phyloP scores from a whole-genome alignment of 2,113 vertebrate species.

The Toxotes chatareus region DNA sequence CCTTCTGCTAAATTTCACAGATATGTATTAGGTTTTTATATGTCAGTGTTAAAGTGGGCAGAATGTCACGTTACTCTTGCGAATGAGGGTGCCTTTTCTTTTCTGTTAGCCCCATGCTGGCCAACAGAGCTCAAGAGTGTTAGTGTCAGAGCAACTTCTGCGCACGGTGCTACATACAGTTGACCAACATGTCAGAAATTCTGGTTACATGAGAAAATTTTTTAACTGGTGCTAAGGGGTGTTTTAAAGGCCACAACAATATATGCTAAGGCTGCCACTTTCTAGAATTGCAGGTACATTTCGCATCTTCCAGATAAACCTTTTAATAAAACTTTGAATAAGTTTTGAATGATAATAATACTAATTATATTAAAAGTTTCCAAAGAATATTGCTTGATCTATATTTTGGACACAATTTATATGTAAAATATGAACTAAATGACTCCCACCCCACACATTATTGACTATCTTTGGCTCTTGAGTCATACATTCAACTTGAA shows the following conservation, averaged over 20 bases:
- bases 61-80: conserved; percentile 76
- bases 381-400: too few species aligned
- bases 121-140: conserved; percentile 23
- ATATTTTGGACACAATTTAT: too few species aligned
- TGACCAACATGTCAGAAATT: conserved; percentile 52
- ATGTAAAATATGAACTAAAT: too few species aligned
- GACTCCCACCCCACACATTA: too few species aligned
- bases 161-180: conserved; percentile 69
- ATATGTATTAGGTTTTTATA: conserved; percentile 82
- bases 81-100: conserved; percentile 54
- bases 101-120: conserved; percentile 16
- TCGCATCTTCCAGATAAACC: too few species aligned
- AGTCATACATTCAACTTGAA: too few species aligned
- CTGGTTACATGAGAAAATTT: conserved; percentile 32
- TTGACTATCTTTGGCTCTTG: too few species aligned
- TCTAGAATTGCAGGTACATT: too few species aligned
- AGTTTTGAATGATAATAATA: too few species aligned
- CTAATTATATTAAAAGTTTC: too few species aligned
- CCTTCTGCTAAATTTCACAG: conserved; percentile 84
- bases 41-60: conserved; percentile 80
- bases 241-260: conserved; percentile 43
- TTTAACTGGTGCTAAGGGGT: conserved; percentile 34
- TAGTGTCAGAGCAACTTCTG: conserved; percentile 63
- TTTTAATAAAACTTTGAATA: too few species aligned
- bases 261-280: conserved; percentile 28